Evolutionary conservation across 2,888 invertebrate genomes (phyloP).

Genomic region (Rotaria socialis): DNA sequence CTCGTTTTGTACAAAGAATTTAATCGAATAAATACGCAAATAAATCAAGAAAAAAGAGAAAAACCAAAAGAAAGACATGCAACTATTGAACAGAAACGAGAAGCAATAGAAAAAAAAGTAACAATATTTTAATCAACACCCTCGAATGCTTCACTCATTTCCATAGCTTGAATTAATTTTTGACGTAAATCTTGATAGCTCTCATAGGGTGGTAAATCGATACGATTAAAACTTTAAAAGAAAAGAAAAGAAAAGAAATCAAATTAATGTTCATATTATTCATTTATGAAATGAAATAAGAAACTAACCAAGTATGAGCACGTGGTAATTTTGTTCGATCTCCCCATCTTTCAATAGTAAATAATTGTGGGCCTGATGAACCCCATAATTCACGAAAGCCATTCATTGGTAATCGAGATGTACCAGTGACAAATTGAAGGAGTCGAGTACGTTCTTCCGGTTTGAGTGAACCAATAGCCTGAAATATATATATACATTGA

Average conservation of each 20-base stretch:
- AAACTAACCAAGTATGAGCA: constrained; percentile 85
- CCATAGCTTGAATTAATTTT: constrained; percentile 90
- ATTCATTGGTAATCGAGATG: constrained; percentile 97
- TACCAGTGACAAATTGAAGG: constrained; percentile 96
- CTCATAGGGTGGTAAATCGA: constrained; percentile 94
- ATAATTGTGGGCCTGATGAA: constrained; percentile 93
- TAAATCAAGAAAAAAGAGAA: not conserved
- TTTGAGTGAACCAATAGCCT: constrained; percentile 56
- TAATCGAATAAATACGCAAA: not conserved
- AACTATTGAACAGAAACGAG: not conserved
- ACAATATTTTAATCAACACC: constrained; percentile 76
- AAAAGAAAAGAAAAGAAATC: constrained; percentile 52
- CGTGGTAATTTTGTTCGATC: constrained; percentile 83
- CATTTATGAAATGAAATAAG: not conserved
- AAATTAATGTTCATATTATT: not conserved
- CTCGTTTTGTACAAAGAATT: not conserved
- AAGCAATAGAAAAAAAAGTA: not conserved
- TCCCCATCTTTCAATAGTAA: constrained; percentile 97
- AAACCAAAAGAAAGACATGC: not conserved
- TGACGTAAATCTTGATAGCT: constrained; percentile 88
- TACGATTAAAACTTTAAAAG: constrained; percentile 82
- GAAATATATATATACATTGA: constrained; percentile 49
- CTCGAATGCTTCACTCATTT: constrained; percentile 90
- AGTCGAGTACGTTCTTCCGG: constrained; percentile 63
- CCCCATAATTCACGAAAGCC: constrained; percentile 97